Conservation (phyloP, 2,888 invertebrate species). For the Falcaria lacertinaria region DNA sequence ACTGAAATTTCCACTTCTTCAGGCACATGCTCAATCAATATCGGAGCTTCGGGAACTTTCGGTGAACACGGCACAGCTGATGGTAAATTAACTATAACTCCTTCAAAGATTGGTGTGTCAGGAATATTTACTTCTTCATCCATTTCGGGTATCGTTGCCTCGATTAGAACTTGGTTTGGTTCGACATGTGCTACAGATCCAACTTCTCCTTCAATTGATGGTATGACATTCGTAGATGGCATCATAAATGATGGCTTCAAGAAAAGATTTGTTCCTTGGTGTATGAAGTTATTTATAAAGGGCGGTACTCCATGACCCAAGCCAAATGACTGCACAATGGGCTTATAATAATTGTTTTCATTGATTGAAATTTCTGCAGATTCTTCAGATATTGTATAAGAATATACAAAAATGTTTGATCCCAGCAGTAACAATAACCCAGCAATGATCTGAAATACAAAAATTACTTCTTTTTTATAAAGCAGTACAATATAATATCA, state of each 20-base stretch:
- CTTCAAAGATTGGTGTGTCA: background rate
- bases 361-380: slow-evolving; percentile 17
- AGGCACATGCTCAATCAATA: background rate
- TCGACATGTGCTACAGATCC: slow-evolving; percentile 5
- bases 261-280: slow-evolving; percentile 40
- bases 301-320: slow-evolving; percentile 13
- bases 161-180: slow-evolving; percentile 9
- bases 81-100: background rate
- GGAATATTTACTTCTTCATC: background rate
- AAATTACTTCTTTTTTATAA: too few relatives aligned
- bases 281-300: slow-evolving; percentile 25
- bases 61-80: background rate
- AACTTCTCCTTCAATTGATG: slow-evolving; percentile 16
- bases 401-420: slow-evolving; percentile 15
- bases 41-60: background rate
- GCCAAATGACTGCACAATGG: slow-evolving; percentile 6
- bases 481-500: too few relatives aligned
- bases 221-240: slow-evolving; percentile 13
- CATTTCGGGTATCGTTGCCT: slow-evolving; percentile 8
- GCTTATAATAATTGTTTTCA: slow-evolving; percentile 15
- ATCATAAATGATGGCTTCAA: slow-evolving; percentile 35
- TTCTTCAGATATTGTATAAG: slow-evolving; percentile 9
- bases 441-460: slow-evolving; percentile 23
- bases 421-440: slow-evolving; percentile 27
- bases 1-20: background rate